Conservation (phyloP, 2,113 vertebrate species). For the Carassius carassius region DNA sequence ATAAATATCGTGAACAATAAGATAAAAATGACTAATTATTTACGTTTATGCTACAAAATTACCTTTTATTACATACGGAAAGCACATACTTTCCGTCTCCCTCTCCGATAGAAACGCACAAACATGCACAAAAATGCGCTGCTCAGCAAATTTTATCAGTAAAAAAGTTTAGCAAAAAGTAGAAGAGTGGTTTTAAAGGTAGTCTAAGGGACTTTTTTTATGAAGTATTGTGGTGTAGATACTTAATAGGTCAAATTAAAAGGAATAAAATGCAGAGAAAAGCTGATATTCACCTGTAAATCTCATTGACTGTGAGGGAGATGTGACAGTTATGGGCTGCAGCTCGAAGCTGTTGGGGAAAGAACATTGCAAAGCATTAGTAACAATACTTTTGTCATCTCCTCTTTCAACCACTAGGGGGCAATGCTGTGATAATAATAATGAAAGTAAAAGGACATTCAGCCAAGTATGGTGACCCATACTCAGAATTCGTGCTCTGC, state of each 20-base stretch:
- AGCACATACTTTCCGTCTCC: too few species aligned
- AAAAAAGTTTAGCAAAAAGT: too few species aligned
- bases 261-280: not conserved
- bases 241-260: not conserved
- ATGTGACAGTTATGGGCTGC: conserved; percentile 83
- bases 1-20: too few species aligned
- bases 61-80: too few species aligned
- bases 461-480: too few species aligned
- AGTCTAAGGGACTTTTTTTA: not conserved
- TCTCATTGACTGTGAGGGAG: conserved; percentile 84
- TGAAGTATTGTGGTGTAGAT: not conserved
- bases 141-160: too few species aligned
- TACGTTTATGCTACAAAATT: too few species aligned
- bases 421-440: conserved; percentile 55
- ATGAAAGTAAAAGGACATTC: too few species aligned
- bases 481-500: too few species aligned
- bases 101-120: too few species aligned
- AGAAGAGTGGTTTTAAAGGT: not conserved
- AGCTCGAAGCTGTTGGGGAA: conserved; percentile 82
- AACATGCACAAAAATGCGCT: too few species aligned
- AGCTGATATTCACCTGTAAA: conserved; percentile 84
- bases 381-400: not conserved
- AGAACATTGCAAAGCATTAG: conserved; percentile 35
- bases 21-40: too few species aligned
- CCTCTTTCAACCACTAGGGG: conserved; percentile 62